Base-by-base conservation (phyloP, 2,113 vertebrate genomes). In the Limanda limanda region DNA sequence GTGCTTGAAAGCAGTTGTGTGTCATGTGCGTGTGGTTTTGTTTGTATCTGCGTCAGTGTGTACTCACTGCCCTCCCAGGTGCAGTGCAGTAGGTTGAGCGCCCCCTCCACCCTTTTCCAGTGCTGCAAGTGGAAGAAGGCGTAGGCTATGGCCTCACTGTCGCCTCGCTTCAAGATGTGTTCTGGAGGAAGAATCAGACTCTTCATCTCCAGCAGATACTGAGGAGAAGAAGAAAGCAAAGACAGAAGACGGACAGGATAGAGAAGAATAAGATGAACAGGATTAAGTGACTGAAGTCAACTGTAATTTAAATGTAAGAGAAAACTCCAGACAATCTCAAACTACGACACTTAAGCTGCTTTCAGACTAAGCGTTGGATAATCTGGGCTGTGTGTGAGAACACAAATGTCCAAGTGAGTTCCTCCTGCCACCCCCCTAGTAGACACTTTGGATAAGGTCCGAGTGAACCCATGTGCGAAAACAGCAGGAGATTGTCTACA, bases 181-280 rank as follows among this genome's bases (percentile, higher is more conserved):
- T 99, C 97, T 73, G 97, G 98, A 79, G 97, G 97, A 74, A 99
- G 95, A 90, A 99, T 99, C 94, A 99, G 93, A 93, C 98, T 99
- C 95, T 99, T 99, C 97, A 98, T 99, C 96, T 99, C 98, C 96
- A 99, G 95, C 82, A 99, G 95, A 87, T 99, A 99, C 97, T 99
- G 94, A 81, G 48, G 63, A 76, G n/a, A 42, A 86, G 27, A 25
- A 92, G 73, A 86, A 59, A 73, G 79, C 27, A 68, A 42, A 74
- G 11, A 60, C 6, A 75, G 69, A 6, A 23, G 24, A 37, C 5
- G 12, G 18, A 13, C 40, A 42, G 21, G 55, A 31, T 7, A 55
- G 9, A 73, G 6, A 37, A 45, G n/a, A 3, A 7, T 3, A 5
- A 10, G 40, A 11, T 12, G 11, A 18, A 13, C 40, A 42, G 40